phyloP scores from a whole-genome alignment of 64 coral and sea anemone species.

The Cladopsammia gracilis region DNA sequence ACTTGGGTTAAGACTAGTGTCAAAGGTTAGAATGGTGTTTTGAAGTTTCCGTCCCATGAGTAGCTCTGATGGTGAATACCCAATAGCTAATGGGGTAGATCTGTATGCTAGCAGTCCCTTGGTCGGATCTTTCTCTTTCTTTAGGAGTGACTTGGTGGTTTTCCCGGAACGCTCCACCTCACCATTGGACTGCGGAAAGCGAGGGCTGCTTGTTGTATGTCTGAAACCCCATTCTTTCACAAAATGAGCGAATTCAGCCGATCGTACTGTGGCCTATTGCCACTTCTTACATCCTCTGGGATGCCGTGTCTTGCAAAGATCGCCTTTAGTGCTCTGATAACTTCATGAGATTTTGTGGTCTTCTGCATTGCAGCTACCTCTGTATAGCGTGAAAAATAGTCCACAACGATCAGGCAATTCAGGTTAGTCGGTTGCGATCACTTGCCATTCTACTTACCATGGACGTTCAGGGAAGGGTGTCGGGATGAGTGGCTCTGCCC shows the following conservation, averaged over 20 bases:
- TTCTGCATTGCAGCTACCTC: slow-evolving; percentile 24
- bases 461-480: slow-evolving; percentile 33
- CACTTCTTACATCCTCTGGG: too few relatives aligned
- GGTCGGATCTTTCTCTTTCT: slow-evolving; percentile 48
- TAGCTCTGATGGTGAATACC: slow-evolving; percentile 62
- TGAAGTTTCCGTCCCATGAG: slow-evolving; percentile 45
- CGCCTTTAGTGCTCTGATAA: slow-evolving; percentile 18
- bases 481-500: slow-evolving; percentile 23
- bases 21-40: slow-evolving; percentile 11
- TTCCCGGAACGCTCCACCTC: too few relatives aligned
- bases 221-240: too few relatives aligned
- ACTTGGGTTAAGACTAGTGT: background rate
- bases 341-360: background rate
- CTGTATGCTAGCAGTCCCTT: slow-evolving; percentile 52
- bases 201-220: too few relatives aligned
- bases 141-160: too few relatives aligned
- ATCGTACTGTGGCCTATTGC: too few relatives aligned
- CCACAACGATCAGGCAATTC: slow-evolving; percentile 7
- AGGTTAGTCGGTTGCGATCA: background rate
- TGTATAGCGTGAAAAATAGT: slow-evolving; percentile 47
- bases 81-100: slow-evolving; percentile 54
- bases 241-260: too few relatives aligned
- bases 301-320: slow-evolving; percentile 60
- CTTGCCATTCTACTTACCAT: too few relatives aligned
- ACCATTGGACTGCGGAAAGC: too few relatives aligned